Conservation (phyloP, 2,888 invertebrate genomes). For the Morinoia aosen region DNA sequence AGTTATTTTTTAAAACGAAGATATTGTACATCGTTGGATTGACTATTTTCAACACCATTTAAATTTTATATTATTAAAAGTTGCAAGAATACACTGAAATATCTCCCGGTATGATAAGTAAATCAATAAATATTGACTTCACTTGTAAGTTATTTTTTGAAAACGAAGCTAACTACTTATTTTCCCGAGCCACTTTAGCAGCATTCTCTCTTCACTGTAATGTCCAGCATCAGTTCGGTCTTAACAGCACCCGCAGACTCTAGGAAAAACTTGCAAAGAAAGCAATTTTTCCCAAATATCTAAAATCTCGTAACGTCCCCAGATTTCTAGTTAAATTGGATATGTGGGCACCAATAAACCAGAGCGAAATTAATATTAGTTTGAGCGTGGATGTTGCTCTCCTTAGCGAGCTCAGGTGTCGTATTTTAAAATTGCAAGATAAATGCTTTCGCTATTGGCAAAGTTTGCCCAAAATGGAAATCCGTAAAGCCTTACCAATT, state of each 20-base stretch:
- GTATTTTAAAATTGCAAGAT: background rate
- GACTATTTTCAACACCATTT: no score
- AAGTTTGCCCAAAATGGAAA: constrained; percentile 21
- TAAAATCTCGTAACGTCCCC: background rate
- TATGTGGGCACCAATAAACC: background rate
- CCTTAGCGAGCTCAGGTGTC: background rate
- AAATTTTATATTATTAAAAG: no score
- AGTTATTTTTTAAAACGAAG: no score
- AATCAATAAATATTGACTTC: no score
- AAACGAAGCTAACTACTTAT: no score
- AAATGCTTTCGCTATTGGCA: background rate
- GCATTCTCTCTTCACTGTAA: background rate
- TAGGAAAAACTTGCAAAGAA: background rate
- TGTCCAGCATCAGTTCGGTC: background rate
- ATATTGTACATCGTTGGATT: no score
- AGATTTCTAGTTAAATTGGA: background rate
- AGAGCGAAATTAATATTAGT: constrained; percentile 2
- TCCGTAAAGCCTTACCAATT: constrained; percentile 15
- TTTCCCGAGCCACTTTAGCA: background rate
- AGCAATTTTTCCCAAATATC: background rate
- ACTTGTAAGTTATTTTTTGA: no score
- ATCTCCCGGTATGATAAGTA: no score
- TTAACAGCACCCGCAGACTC: background rate
- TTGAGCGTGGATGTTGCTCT: background rate
- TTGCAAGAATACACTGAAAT: no score